phyloP scores from a whole-genome alignment of 2,113 vertebrate species.

The Castor canadensis region DNA sequence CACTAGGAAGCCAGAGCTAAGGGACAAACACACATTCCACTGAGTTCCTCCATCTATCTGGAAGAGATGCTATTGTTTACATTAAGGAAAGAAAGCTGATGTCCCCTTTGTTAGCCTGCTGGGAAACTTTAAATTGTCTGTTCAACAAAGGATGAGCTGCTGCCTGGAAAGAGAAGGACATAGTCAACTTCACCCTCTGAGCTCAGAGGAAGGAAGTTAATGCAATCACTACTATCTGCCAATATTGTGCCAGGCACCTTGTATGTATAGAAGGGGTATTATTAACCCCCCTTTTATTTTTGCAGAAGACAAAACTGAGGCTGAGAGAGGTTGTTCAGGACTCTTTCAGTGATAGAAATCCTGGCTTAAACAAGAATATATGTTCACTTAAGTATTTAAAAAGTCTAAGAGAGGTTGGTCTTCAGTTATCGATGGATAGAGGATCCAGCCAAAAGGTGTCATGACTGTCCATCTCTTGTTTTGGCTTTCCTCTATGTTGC shows the following conservation, averaged over 20 bases:
- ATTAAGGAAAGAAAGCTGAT: not conserved
- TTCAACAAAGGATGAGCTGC: not conserved
- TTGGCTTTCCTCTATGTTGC: not conserved
- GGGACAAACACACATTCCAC: slow-evolving; percentile 28
- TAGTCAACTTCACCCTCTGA: not conserved
- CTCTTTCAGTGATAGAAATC: not conserved
- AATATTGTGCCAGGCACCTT: not conserved
- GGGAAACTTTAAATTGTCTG: slow-evolving; percentile 11
- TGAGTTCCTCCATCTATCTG: not conserved
- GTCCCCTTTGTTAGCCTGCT: not conserved
- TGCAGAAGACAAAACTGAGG: not conserved
- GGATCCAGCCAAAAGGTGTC: not conserved
- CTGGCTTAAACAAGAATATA: slow-evolving; percentile 4
- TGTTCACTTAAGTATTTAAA: not conserved
- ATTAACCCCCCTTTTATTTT: not conserved
- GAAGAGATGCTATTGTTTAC: slow-evolving; percentile 36
- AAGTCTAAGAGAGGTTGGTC: not conserved
- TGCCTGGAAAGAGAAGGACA: not conserved
- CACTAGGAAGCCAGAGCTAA: slow-evolving; percentile 52
- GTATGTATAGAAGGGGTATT: not conserved
- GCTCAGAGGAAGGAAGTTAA: not conserved
- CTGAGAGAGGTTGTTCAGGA: not conserved
- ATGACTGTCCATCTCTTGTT: not conserved
- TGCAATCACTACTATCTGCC: not conserved
- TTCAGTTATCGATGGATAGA: not conserved